Evolutionary conservation across 2,113 vertebrate genomes (phyloP).

Genomic region (Rhinoptilus africanus): DNA sequence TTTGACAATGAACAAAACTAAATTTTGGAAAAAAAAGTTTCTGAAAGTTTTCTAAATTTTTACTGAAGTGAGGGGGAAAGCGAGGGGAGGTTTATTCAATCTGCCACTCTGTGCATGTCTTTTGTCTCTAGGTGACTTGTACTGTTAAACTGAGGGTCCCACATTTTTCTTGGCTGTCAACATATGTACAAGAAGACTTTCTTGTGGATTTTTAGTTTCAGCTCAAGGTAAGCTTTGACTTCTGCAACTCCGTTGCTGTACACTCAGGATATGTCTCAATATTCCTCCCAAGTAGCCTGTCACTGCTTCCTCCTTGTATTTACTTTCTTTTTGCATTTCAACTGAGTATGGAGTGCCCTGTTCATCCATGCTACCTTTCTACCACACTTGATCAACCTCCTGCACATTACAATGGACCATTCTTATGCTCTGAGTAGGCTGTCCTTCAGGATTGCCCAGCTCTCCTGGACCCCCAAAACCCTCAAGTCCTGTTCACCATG

Average conservation of each 20-base stretch:
- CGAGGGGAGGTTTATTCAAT: not conserved
- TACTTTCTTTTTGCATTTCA: not conserved
- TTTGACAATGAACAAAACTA: not conserved
- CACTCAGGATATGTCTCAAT: accelerated
- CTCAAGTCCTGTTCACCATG: not conserved
- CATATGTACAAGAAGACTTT: not conserved
- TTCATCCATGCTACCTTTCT: not conserved
- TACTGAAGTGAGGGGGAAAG: too few relatives aligned
- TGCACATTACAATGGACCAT: accelerated
- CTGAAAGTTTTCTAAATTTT: accelerated
- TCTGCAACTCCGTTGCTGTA: not conserved
- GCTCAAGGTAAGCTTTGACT: not conserved
- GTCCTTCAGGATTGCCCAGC: not conserved
- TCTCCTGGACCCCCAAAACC: not conserved
- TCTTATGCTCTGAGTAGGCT: not conserved
- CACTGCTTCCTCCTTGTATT: not conserved
- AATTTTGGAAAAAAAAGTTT: not conserved
- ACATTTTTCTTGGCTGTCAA: not conserved
- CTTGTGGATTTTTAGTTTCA: not conserved
- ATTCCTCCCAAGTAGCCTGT: not conserved
- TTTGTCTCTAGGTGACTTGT: not conserved
- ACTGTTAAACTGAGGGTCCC: not conserved
- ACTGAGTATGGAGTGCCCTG: too few relatives aligned
- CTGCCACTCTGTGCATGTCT: not conserved
- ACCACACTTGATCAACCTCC: not conserved